A percentile compares a stretch with the other conserved stretches of the same genome.
Evolutionary conservation across 1,140 invertebrate genomes (phyloP).

Genomic region (Drosophila nigrodunni): DNA sequence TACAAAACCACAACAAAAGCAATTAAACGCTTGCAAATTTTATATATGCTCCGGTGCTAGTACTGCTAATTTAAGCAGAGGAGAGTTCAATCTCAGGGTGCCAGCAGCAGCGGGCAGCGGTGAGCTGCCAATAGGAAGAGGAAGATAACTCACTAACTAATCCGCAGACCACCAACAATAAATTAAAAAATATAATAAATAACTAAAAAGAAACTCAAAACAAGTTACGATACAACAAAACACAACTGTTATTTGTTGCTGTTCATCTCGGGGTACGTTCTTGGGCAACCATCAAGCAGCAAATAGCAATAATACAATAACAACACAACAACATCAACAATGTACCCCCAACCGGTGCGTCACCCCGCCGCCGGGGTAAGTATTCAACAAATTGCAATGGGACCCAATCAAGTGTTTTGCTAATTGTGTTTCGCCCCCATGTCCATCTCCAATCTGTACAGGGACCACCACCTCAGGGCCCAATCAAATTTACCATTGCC

Average conservation of each 20-base stretch:
- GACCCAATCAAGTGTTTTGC: conserved; percentile 48
- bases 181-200: no score
- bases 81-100: conserved; percentile 56
- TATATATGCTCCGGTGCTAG: conserved; percentile 48
- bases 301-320: conserved; percentile 39
- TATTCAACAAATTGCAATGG: conserved; percentile 47
- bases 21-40: conserved; percentile 58
- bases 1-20: conserved; percentile 47
- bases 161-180: conserved; percentile 18
- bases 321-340: conserved; percentile 65
- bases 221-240: conserved; percentile 2
- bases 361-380: conserved; percentile 84
- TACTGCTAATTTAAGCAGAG: conserved; percentile 50
- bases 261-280: conserved; percentile 14
- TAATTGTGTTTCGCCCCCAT: conserved; percentile 65
- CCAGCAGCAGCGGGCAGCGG: conserved; percentile 53
- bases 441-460: conserved; percentile 78
- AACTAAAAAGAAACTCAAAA: conserved; percentile 4
- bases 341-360: conserved; percentile 84
- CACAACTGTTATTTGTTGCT: conserved; percentile 34
- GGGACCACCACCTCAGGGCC: conserved; percentile 95
- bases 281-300: conserved; percentile 39
- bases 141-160: conserved; percentile 32
- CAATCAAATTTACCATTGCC: conserved; percentile 97
- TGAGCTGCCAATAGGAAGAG: conserved; percentile 48